Base-by-base conservation (phyloP, 2,888 invertebrate species). In the Drosophila falleni region DNA sequence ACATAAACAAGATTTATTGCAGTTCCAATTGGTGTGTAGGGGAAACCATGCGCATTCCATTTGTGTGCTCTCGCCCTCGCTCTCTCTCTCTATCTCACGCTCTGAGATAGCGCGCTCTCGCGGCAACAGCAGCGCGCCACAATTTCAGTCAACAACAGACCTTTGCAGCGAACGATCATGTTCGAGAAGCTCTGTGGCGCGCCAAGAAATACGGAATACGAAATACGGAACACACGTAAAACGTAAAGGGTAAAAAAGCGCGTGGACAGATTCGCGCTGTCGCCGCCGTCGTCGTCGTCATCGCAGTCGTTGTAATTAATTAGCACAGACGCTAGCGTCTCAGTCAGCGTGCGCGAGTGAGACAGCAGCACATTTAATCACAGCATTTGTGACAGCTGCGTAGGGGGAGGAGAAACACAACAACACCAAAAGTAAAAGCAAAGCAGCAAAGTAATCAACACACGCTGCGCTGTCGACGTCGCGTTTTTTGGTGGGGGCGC, bases 151-250 rank as follows among this genome's bases (percentile, higher is more conserved):
- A 83, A 88, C 87, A 81, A 82, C 79, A 83, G 85, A 91, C 91
- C 91, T 90, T 90, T 91, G 90, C 73, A 86, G 87, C 81, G 91
- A 82, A 87, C 89, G 89, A 90, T 85, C 91, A 87, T 87, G 91
- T 87, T 80, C 72, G 76, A 84, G 78, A 78, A 87, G 87, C 84
- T 85, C 69, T 67, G 89, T 74, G 78, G 78, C 78, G 72, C 73
- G 72, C 62, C 59, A 72, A 71, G 54, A 71, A 69, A 63, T 44
- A 23, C 23, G 23, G 23, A 29, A 29, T 29, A 29, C 29, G 29
- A 3, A 31, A 31, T 31, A 31, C 31, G 31, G 10, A 9, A 31
- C 9, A 74, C 65, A 68, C 54, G 66, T 63, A 47, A 73, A 72
- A 51, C 62, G 65, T 63, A 81, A 71, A 68, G 49, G 42, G 56